Percentiles rank a stretch among this genome's conserved stretches.
Evolutionary conservation across 2,888 invertebrate genomes (phyloP).

Genomic region (Macrophya alboannulata): DNA sequence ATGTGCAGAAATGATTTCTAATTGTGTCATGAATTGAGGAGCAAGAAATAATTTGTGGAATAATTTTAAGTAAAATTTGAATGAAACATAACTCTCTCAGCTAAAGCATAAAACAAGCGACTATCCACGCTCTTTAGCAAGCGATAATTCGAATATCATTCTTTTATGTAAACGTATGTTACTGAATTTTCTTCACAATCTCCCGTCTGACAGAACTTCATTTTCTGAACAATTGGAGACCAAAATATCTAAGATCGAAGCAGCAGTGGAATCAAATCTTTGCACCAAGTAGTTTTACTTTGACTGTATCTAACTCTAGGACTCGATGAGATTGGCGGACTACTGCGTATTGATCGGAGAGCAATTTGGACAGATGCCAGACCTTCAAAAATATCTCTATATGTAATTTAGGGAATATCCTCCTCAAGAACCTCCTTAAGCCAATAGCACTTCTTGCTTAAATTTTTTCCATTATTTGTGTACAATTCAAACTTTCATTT

Average conservation of each 20-base stretch:
- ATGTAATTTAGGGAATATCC: too few species aligned
- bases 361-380: neutral
- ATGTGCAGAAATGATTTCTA: neutral
- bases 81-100: neutral
- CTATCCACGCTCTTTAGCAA: too few species aligned
- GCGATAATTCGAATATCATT: too few species aligned
- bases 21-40: neutral
- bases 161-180: too few species aligned
- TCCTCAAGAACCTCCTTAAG: too few species aligned
- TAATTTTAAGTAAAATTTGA: neutral
- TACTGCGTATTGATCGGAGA: too few species aligned
- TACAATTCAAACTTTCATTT: neutral
- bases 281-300: too few species aligned
- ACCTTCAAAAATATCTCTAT: neutral
- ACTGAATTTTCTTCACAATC: too few species aligned
- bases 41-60: neutral
- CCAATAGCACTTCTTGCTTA: neutral
- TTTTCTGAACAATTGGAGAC: too few species aligned
- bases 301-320: neutral
- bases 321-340: neutral
- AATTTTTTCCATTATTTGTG: neutral
- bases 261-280: too few species aligned
- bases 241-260: too few species aligned
- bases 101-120: neutral
- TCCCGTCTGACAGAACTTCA: too few species aligned